Base-by-base conservation (phyloP, 2,888 invertebrate genomes). In the Melikaiella ostensackeni region DNA sequence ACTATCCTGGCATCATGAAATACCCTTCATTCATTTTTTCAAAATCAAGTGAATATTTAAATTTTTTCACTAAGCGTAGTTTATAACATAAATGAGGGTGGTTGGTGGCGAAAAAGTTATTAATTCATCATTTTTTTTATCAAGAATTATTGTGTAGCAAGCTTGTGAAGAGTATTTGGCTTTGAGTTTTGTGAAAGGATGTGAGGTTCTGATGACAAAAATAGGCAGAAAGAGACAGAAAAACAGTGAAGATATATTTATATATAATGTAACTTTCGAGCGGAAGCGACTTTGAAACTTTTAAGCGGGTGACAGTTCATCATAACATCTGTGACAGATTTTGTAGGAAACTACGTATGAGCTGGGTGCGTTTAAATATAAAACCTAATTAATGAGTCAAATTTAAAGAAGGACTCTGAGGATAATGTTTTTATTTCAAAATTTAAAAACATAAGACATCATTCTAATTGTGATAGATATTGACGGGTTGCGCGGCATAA, bases 231-330 rank as follows among this genome's bases (percentile, higher is more conserved):
- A 42, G 27, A n/a, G n/a, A 70, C 46, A 46, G 46, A 9, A 13
- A 50, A 70, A 70, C 27, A 50, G 11, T 30, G 50, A 46, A 27
- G 66, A 3, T 50, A n/a, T 70, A 50, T 70, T n/a, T 70, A n/a
- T 38, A 64, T 64, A 21, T 35, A 66, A 19, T 24, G 27, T n/a
- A 38, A 16, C 9, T 21, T 66, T 19, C n/a, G 70, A 70, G 13
- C 27, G 70, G 70, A 70, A 70, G 46, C 16, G 30, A 70, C 30
- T 66, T 27, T 70, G 46, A n/a, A 70, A 70, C 46, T 70, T 70
- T 70, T 11, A 50, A 30, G 66, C 24, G 19, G 19, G 19, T 70
- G 19, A 50, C 70, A 46, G 19, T 30, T 70, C n/a, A 24, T 70
- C 70, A 64, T 21, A 64, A 64, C 21, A 38, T 63, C 11, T 63